Base-by-base conservation (phyloP, 2,113 vertebrate genomes). In the Condylura cristata region DNA sequence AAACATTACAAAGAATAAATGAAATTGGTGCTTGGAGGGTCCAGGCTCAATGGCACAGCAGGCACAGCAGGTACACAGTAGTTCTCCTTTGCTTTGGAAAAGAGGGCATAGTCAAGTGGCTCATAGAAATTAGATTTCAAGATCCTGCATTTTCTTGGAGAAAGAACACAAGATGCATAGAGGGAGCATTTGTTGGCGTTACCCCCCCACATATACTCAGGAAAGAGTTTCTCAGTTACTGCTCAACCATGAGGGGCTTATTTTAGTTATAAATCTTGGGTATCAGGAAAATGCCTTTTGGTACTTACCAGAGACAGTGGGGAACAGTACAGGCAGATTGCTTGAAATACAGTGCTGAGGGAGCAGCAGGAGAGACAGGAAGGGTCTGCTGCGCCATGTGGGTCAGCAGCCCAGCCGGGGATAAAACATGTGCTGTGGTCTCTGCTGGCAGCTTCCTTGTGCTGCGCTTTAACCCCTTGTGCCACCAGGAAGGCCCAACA, bases 41-140 rank as follows among this genome's bases (percentile, higher is more conserved):
- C 26, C n/a, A 65, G 81, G 53, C 48, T 41, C 60, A 65, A 30
- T n/a, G 6, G 85, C 30, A 70, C 39, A n/a, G n/a, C n/a, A n/a
- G n/a, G n/a, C n/a, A 84, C 8, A 86, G 70, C 18, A 10, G 70
- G 22, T 61, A 16, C 14, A 53, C 6, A 37, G 44, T 68, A 46
- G 53, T 65, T 86, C 34, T 18, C 14, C 63, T 68, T 30, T 81
- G 16, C 48, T 63, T 34, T 65, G 63, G 30, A 83, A 74, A 26
- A 2, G 92, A 51, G 18, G 34, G 32, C 18, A 41, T 34, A 74
- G 32, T 28, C 65, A n/a, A 81, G 12, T 24, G 28, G 17, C 7
- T 76, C 22, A 18, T 37, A 60, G 80, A 94, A 56, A 65, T 88
- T 89, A 66, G 10, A 84, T 81, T 58, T 90, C 75, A 84, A 81